Evolutionary conservation across 2,113 vertebrate genomes (phyloP), one percentile per base, ranked within the genome.

Genomic region (Spermophilus dauricus): DNA sequence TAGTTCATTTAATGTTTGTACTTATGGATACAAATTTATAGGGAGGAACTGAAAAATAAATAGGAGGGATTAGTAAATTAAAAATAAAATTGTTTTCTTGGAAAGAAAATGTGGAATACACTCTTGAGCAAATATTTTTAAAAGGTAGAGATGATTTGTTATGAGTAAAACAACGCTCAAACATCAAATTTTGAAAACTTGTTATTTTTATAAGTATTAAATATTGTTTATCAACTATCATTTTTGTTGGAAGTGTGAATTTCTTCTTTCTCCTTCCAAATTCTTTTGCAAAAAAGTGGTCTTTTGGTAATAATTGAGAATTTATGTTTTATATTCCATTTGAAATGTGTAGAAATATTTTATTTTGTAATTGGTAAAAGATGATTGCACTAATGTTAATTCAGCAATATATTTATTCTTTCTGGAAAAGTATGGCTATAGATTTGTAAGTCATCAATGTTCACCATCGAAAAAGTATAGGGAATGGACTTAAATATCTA

Each of bases 221-320:
- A 20, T 75, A 3, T 61, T 84, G 0, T 87, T 82, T 56, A 87
- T 34, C 24, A 61, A 34, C 18, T 87, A 58, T 39, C 48, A 83
- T 32, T 75, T 86, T 95, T 91, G 28, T 16, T 51, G 73, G 24
- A 86, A 94, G 34, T 78, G 0, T 63, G 39, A 32, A 58, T 13
- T 61, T 91, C 51, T 53, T 53, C 20, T 14, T 61, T 67, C 28
- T 89, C 5, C n/a, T 69, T 14, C 26, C 34, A 87, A 42, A 8
- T 3, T 76, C 17, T 72, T 14, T 53, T 86, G 11, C 0, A 37
- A 77, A 63, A 84, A 48, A n/a, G 10, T n/a, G 2, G 9, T 22
- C 34, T 95, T 96, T 53, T 90, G 28, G 61, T 82, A 83, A 72
- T 77, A 75, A 80, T n/a, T 85, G 14, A 67, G 26, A n/a, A 69